phyloP scores from a whole-genome alignment of 2,888 invertebrate species.

The Leuctra nigra region DNA sequence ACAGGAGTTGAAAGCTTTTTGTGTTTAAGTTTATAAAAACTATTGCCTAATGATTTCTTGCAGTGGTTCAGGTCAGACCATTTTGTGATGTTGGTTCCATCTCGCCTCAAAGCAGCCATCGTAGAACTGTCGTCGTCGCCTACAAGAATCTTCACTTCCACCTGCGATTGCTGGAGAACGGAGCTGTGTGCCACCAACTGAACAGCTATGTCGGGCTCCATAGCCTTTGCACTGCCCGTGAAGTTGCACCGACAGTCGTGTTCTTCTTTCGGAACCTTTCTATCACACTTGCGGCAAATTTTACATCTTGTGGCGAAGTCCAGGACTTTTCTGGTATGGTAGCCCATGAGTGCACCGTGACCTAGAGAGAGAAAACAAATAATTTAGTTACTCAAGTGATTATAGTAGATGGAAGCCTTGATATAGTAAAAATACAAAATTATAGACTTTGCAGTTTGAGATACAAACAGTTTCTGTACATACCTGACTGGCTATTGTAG shows the following conservation, averaged over 20 bases:
- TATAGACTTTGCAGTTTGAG: no score
- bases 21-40: neutral
- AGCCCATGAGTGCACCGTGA: constrained; percentile 32
- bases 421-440: no score
- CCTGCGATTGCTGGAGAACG: constrained; percentile 29
- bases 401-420: no score
- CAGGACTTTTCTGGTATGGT: constrained; percentile 29
- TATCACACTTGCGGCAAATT: constrained; percentile 31
- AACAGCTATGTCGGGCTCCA: constrained; percentile 32
- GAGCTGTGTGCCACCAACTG: constrained; percentile 28
- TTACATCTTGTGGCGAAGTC: constrained; percentile 30
- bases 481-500: constrained; percentile 1
- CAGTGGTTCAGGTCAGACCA: constrained; percentile 8
- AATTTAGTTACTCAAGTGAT: no score
- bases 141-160: constrained; percentile 27
- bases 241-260: constrained; percentile 34
- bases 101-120: constrained; percentile 26
- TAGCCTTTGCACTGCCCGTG: constrained; percentile 33
- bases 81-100: neutral
- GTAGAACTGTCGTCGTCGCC: constrained; percentile 32
- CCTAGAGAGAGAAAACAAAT: constrained; percentile 20
- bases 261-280: constrained; percentile 26
- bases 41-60: neutral
- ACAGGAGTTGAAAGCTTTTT: neutral
- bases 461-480: neutral